Conservation (phyloP, 2,113 vertebrate species). For the Gallinago undulata region DNA sequence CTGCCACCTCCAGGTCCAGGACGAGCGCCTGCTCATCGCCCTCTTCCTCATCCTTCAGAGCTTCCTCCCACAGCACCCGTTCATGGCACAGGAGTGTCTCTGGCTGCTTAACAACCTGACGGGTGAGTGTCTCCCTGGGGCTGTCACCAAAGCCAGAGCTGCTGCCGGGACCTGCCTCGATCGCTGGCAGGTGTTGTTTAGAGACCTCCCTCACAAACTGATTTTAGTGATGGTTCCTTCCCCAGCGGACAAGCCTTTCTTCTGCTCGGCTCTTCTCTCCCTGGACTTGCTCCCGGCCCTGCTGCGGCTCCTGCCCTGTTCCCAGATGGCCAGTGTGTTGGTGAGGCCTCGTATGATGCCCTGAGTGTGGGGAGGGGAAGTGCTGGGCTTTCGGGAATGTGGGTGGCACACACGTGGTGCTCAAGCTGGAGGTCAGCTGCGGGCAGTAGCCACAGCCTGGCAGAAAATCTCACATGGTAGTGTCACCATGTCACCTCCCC, state of each 20-base stretch:
- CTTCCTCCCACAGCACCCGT: constrained; percentile 77
- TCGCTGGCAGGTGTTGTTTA: too few species aligned
- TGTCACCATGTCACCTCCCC: not conserved
- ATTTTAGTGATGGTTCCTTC: not conserved
- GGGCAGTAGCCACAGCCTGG: not conserved
- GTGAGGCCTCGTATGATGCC: constrained; percentile 47
- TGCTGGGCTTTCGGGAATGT: accelerated
- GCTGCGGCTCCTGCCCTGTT: constrained; percentile 82
- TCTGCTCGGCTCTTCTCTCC: constrained; percentile 81
- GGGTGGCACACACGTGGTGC: accelerated
- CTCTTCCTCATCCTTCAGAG: constrained; percentile 82
- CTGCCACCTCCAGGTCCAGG: constrained; percentile 46
- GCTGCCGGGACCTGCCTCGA: accelerated
- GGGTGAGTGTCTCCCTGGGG: constrained; percentile 44
- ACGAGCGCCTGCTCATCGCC: constrained; percentile 76
- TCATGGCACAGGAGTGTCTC: constrained; percentile 82
- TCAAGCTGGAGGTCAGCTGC: not conserved
- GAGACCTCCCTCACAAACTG: not conserved
- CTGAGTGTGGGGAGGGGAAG: not conserved
- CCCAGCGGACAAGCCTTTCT: constrained; percentile 77
- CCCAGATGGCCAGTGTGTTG: constrained; percentile 80
- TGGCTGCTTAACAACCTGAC: constrained; percentile 98
- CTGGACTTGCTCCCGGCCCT: constrained; percentile 82
- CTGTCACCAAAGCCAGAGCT: not conserved
- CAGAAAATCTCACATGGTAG: accelerated